phyloP scores from a whole-genome alignment of 2,113 vertebrate species.

The Sturnira hondurensis region DNA sequence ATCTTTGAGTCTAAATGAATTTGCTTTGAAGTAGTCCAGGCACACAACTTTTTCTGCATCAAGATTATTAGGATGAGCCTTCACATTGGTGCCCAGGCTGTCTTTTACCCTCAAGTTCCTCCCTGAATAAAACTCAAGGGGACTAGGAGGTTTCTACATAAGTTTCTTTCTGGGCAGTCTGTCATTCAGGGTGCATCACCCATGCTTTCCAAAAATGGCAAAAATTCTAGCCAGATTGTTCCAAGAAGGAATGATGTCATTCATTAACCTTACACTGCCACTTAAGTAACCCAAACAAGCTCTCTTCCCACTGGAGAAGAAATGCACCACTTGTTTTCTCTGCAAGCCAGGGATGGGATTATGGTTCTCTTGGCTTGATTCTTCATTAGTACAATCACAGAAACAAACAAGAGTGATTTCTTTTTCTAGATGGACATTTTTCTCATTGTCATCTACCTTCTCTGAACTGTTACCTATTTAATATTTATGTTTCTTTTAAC shows the following conservation, averaged over 20 bases:
- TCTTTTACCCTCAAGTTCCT: not conserved
- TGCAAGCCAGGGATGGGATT: not conserved
- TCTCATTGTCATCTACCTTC: not conserved
- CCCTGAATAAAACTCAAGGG: slow-evolving; percentile 14
- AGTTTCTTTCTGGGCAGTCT: slow-evolving; percentile 39
- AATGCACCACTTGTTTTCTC: not conserved
- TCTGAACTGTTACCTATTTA: not conserved
- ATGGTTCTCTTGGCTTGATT: not conserved
- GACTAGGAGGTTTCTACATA: slow-evolving; percentile 29
- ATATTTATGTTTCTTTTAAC: not conserved
- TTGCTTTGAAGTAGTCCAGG: not conserved
- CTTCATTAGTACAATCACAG: not conserved
- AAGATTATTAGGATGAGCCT: not conserved
- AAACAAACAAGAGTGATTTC: not conserved
- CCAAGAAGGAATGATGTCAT: slow-evolving; percentile 64
- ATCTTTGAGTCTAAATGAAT: not conserved
- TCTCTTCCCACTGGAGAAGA: not conserved
- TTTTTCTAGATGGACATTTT: not conserved
- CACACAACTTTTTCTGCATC: not conserved
- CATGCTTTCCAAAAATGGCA: slow-evolving; percentile 61
- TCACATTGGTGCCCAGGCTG: not conserved
- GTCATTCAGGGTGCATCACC: slow-evolving; percentile 29
- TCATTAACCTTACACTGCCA: not conserved
- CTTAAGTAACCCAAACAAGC: slow-evolving; percentile 39
- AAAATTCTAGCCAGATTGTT: slow-evolving; percentile 56